phyloP scores from a whole-genome alignment of 2,888 invertebrate species.

The Thecophora atra region DNA sequence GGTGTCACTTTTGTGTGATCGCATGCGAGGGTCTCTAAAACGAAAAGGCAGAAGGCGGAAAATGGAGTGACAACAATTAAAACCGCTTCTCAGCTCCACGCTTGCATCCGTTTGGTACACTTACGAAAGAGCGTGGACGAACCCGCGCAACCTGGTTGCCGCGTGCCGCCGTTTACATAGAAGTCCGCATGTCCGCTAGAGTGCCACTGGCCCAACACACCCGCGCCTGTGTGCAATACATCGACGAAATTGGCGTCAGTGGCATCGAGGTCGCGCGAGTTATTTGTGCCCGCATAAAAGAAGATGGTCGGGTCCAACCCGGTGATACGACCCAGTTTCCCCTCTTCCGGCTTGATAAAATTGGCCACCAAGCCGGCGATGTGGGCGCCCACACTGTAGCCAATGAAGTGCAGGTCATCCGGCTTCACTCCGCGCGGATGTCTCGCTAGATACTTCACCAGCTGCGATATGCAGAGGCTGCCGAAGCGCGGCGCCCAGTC shows the following conservation, averaged over 20 bases:
- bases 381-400: slow-evolving; percentile 88
- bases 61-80: too few relatives aligned
- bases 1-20: slow-evolving; percentile 92
- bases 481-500: slow-evolving; percentile 74
- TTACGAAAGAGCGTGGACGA: slow-evolving; percentile 84
- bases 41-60: too few relatives aligned
- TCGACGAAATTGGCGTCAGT: slow-evolving; percentile 86
- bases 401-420: slow-evolving; percentile 81
- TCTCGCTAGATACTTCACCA: slow-evolving; percentile 79
- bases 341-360: slow-evolving; percentile 72
- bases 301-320: slow-evolving; percentile 88
- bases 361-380: slow-evolving; percentile 86
- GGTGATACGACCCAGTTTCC: slow-evolving; percentile 85
- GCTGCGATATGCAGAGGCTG: slow-evolving; percentile 80
- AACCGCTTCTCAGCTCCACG: too few relatives aligned
- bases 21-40: slow-evolving; percentile 82
- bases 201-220: slow-evolving; percentile 89
- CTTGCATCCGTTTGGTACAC: slow-evolving; percentile 50
- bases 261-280: slow-evolving; percentile 81
- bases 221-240: slow-evolving; percentile 85
- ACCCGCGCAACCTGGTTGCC: slow-evolving; percentile 86
- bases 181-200: slow-evolving; percentile 89
- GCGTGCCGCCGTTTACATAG: slow-evolving; percentile 86
- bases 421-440: slow-evolving; percentile 82
- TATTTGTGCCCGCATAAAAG: slow-evolving; percentile 84